These are phyloP conservation scores for Clarias gariepinus DNA, from an alignment of 2,113 vertebrate genomes.

Conservation along the genomic window DNA sequence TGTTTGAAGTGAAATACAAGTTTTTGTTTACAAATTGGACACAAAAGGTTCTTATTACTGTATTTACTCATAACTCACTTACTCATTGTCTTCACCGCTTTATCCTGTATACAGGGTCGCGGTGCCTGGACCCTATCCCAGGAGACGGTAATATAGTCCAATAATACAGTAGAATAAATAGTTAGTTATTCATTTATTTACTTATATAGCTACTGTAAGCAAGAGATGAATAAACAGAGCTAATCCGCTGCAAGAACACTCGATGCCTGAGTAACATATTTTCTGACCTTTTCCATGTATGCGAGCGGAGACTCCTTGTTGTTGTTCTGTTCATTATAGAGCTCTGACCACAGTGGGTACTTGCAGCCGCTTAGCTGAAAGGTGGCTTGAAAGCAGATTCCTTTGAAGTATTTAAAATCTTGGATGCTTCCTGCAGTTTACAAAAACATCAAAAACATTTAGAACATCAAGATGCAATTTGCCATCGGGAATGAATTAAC, in stretches of 20 bases:
- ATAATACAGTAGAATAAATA: no score
- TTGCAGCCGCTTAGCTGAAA: slow-evolving; percentile 96
- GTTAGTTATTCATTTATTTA: no score
- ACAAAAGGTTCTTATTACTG: no score
- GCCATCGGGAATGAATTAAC: background rate
- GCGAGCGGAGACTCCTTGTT: slow-evolving; percentile 86
- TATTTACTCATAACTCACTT: no score
- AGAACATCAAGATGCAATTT: background rate
- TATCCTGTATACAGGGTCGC: no score
- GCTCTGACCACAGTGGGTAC: slow-evolving; percentile 78
- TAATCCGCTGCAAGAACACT: slow-evolving; percentile 84
- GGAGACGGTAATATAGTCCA: no score
- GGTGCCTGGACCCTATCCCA: no score
- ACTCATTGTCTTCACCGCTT: no score
- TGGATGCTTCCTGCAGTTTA: slow-evolving; percentile 87
- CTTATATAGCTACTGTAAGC: slow-evolving; percentile 68
- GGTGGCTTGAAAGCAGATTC: slow-evolving; percentile 91
- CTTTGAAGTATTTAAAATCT: slow-evolving; percentile 91
- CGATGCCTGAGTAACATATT: slow-evolving; percentile 83
- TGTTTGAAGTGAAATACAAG: no score
- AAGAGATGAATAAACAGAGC: slow-evolving; percentile 80
- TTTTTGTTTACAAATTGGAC: no score
- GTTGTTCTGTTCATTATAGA: slow-evolving; percentile 86
- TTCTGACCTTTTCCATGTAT: slow-evolving; percentile 85
- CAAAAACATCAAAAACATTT: no score